Evolutionary conservation across 2,113 vertebrate genomes (phyloP).

Genomic region (Tauraco erythrolophus): DNA sequence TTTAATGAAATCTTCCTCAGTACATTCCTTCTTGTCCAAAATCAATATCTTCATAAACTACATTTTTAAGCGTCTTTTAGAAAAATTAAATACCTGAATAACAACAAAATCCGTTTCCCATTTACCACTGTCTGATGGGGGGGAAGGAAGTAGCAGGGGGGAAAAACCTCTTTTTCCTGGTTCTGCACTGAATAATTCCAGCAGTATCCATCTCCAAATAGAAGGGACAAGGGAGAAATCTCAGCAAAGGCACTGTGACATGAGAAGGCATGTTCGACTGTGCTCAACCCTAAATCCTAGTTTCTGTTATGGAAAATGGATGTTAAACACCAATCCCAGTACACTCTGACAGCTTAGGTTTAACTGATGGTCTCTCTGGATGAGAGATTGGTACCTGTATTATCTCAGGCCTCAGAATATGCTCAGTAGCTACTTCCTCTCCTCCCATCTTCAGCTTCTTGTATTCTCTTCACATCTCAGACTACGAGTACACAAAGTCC

Average conservation of each 20-base stretch:
- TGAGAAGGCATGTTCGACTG: not conserved
- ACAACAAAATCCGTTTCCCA: not conserved
- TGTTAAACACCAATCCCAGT: not conserved
- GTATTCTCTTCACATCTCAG: not conserved
- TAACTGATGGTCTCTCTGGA: not conserved
- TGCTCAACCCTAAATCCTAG: not conserved
- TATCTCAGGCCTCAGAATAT: not conserved
- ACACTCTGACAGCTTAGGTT: not conserved
- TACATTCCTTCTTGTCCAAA: not conserved
- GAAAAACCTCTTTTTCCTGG: not conserved
- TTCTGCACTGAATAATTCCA: not conserved
- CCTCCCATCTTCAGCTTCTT: not conserved
- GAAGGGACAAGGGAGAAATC: not conserved
- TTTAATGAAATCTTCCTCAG: conserved; percentile 54
- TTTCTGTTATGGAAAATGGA: not conserved
- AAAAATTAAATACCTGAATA: conserved; percentile 23
- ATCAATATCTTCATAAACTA: conserved; percentile 45
- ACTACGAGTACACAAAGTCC: not conserved
- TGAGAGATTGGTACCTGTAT: not conserved
- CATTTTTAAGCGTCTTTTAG: not conserved
- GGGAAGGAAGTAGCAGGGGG: not conserved
- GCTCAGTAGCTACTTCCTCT: not conserved
- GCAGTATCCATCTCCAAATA: not conserved
- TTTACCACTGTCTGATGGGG: not conserved
- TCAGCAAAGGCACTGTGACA: not conserved